Evolutionary conservation across 2,797 vertebrate species (phyloP).

Genomic region (Xyrichtys novacula): DNA sequence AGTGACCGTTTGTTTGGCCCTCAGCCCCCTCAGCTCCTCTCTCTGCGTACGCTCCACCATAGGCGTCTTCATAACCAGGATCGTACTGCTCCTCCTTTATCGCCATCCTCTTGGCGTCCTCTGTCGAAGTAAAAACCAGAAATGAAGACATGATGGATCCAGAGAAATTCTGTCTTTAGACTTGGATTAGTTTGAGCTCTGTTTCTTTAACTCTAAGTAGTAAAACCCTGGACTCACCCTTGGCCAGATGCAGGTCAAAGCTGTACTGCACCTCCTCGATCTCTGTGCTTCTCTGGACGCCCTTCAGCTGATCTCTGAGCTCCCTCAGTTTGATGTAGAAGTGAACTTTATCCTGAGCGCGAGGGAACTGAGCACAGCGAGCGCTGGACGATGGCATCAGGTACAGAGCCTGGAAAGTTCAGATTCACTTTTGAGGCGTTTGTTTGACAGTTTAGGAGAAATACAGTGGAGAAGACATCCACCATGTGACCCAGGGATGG

Average conservation of each 20-base stretch:
- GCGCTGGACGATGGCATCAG: slow-evolving; percentile 99
- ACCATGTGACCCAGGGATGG: too few species aligned
- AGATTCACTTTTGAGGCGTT: neutral
- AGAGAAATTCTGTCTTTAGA: too few species aligned
- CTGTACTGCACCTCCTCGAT: slow-evolving; percentile 91
- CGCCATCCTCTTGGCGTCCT: slow-evolving; percentile 96
- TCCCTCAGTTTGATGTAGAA: slow-evolving; percentile 98
- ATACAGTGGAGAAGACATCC: too few species aligned
- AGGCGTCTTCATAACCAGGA: slow-evolving; percentile 95
- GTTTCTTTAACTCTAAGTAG: too few species aligned
- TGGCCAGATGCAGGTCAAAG: slow-evolving; percentile 92
- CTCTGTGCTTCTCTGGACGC: slow-evolving; percentile 81
- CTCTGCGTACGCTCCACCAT: slow-evolving; percentile 87
- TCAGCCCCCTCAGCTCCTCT: slow-evolving; percentile 55
- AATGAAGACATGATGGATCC: too few species aligned
- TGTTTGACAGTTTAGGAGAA: too few species aligned
- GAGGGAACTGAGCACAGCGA: slow-evolving; percentile 97
- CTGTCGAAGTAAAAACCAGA: slow-evolving; percentile 74
- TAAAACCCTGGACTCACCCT: slow-evolving; percentile 82
- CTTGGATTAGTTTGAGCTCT: too few species aligned
- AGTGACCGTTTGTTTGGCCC: slow-evolving; percentile 82
- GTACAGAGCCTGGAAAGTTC: slow-evolving; percentile 88
- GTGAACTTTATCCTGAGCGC: slow-evolving; percentile 99
- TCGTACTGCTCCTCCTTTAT: slow-evolving; percentile 98
- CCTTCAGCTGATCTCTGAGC: slow-evolving; percentile 92